These are phyloP conservation scores for Monopis laevigella DNA, from an alignment of 2,888 invertebrate genomes.

Conservation along the genomic window DNA sequence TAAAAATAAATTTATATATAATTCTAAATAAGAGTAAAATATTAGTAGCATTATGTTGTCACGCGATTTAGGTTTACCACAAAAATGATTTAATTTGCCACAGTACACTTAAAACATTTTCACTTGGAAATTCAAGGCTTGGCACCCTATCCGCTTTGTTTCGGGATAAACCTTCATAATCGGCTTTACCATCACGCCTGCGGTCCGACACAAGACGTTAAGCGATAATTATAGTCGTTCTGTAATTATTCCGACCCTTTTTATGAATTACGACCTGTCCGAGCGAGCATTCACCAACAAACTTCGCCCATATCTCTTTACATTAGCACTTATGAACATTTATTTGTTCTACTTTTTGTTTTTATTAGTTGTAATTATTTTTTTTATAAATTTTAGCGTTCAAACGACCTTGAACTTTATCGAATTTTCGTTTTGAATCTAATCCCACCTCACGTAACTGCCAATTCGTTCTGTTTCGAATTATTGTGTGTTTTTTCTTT, in stretches of 20 bases:
- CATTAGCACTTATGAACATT: slow-evolving; percentile 1
- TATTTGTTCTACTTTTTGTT: background rate
- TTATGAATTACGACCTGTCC: slow-evolving; percentile 9
- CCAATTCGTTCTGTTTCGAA: slow-evolving; percentile 11
- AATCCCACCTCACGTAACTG: slow-evolving; percentile 15
- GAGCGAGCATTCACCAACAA: slow-evolving; percentile 13
- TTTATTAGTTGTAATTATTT: background rate
- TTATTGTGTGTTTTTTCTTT: slow-evolving; percentile 14
- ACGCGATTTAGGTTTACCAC: too few species aligned
- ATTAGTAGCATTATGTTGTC: too few species aligned
- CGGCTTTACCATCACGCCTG: slow-evolving; percentile 31
- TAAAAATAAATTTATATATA: too few species aligned
- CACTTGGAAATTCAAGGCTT: background rate
- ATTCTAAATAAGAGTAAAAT: too few species aligned
- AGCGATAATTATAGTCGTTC: slow-evolving; percentile 34
- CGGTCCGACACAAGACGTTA: slow-evolving; percentile 29
- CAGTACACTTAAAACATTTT: slow-evolving; percentile 2
- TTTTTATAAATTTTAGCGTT: background rate
- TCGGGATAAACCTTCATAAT: slow-evolving; percentile 22
- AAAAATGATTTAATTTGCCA: too few species aligned
- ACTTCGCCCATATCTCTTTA: slow-evolving; percentile 11
- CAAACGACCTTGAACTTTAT: too few species aligned
- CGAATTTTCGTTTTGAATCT: background rate
- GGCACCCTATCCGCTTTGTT: slow-evolving; percentile 16
- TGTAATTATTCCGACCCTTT: slow-evolving; percentile 26